Evolutionary conservation across 2,797 vertebrate species (phyloP).

Genomic region (Cuculus canorus): DNA sequence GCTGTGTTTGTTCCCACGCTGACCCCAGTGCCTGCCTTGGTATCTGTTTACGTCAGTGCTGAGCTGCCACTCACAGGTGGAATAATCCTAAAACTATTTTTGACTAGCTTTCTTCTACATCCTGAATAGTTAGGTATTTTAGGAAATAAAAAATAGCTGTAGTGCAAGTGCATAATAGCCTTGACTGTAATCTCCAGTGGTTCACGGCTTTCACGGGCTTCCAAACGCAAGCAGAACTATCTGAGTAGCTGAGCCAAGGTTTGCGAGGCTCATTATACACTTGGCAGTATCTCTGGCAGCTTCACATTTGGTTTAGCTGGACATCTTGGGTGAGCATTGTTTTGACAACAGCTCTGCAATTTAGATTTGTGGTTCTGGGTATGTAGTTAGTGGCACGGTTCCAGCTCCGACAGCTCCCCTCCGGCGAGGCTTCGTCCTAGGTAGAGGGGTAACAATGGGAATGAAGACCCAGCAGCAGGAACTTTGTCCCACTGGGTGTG

Average conservation of each 20-base stretch:
- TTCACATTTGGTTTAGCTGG: conserved; percentile 1
- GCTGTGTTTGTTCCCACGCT: background rate
- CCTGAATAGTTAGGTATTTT: background rate
- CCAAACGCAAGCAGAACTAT: background rate
- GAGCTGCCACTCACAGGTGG: background rate
- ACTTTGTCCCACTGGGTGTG: background rate
- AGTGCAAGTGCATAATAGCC: background rate
- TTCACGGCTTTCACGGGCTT: background rate
- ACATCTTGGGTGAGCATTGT: background rate
- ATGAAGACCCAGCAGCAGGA: background rate
- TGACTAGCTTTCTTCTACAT: background rate
- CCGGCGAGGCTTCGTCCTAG: background rate
- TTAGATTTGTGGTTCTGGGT: background rate
- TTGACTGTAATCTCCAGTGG: background rate
- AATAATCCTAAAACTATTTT: rapidly evolving
- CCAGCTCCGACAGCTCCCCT: background rate
- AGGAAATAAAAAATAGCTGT: background rate
- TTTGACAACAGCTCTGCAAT: background rate
- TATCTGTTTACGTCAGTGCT: background rate
- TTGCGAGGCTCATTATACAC: background rate
- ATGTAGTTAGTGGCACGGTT: background rate
- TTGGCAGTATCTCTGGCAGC: background rate
- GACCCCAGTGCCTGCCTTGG: background rate
- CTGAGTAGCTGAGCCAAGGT: background rate
- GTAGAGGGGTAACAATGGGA: background rate